Percentiles rank a stretch among this genome's conserved stretches.
phyloP scores from a whole-genome alignment of 1,140 invertebrate species.

The Colletes gigas region DNA sequence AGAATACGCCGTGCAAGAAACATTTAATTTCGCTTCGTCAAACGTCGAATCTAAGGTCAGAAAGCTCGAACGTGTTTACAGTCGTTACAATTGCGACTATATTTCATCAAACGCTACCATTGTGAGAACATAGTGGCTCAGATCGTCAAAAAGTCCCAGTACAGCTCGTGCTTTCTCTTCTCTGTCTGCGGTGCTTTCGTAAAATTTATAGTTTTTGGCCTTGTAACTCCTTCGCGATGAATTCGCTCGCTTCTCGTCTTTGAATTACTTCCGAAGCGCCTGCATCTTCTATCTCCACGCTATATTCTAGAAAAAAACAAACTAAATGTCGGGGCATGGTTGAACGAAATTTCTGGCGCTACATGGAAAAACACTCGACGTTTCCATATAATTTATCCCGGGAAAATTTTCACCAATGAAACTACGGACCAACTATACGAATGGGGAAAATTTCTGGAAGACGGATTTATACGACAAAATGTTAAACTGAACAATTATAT shows the following conservation, averaged over 20 bases:
- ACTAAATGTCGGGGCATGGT: not conserved
- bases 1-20: too few species aligned
- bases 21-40: too few species aligned
- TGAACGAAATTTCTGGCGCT: too few species aligned
- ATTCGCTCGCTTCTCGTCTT: not conserved
- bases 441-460: too few species aligned
- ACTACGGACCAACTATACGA: too few species aligned
- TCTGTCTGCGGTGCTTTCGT: not conserved
- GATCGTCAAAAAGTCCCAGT: conserved; percentile 40
- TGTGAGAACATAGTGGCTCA: conserved; percentile 18
- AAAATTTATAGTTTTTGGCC: conserved; percentile 41
- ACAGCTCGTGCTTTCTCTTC: conserved; percentile 29
- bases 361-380: too few species aligned
- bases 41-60: too few species aligned
- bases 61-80: conserved; percentile 15
- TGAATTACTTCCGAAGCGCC: not conserved
- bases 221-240: not conserved
- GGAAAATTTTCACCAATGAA: too few species aligned
- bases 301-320: not conserved
- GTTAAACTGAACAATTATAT: too few species aligned
- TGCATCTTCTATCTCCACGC: not conserved
- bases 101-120: conserved; percentile 40
- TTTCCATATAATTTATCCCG: too few species aligned
- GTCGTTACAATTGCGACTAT: not conserved
- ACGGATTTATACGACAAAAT: too few species aligned